A percentile compares a stretch with the other conserved stretches of the same genome.
Conservation (phyloP, 2,113 vertebrate genomes). For the Rhizomys pruinosus region DNA sequence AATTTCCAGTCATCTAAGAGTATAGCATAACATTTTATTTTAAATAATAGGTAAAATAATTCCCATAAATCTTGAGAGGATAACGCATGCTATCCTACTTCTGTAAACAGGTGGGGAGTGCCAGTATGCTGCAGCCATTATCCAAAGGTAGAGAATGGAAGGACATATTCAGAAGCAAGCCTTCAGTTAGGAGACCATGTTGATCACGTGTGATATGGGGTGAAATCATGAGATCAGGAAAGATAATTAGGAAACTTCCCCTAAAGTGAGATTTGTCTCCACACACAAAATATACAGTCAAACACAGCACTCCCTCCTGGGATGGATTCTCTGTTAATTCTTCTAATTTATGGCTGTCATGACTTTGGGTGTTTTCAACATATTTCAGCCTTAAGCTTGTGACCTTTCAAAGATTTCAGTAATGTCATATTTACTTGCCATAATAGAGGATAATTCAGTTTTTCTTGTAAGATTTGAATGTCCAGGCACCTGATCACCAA, state of each 20-base stretch:
- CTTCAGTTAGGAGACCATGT: not conserved
- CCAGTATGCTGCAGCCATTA: not conserved
- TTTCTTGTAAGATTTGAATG: not conserved
- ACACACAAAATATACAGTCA: not conserved
- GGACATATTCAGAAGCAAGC: not conserved
- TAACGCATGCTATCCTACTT: not conserved
- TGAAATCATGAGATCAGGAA: not conserved
- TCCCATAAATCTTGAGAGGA: not conserved
- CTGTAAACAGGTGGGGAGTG: not conserved
- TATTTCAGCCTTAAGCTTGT: slow-evolving; percentile 5
- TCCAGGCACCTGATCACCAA: not conserved
- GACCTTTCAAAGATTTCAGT: slow-evolving; percentile 8
- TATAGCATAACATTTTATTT: slow-evolving; percentile 19
- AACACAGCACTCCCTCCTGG: not conserved
- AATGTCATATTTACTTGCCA: not conserved
- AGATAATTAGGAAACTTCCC: not conserved
- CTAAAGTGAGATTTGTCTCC: slow-evolving; percentile 8
- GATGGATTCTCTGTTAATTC: not conserved
- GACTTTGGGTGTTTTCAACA: not conserved
- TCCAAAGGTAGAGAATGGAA: not conserved
- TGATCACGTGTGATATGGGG: rapidly evolving
- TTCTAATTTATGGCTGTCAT: not conserved
- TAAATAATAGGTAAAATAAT: slow-evolving; percentile 16
- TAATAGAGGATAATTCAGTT: not conserved
- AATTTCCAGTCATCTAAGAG: not conserved